phyloP scores from a whole-genome alignment of 2,113 vertebrate genomes.

The Pseudorhombus dupliciocellatus region DNA sequence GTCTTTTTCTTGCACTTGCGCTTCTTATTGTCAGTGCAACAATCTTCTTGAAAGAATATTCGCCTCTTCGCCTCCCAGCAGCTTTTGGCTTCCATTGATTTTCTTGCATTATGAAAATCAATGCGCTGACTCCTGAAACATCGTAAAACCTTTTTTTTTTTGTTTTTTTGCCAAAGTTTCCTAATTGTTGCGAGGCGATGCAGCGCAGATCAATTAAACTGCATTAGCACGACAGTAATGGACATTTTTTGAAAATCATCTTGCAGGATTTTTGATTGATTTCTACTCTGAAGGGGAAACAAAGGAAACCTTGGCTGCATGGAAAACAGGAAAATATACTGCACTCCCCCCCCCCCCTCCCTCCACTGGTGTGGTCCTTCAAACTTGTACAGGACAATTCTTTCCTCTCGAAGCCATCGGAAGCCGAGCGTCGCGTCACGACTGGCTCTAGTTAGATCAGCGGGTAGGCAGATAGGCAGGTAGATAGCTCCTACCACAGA shows the following conservation, averaged over 20 bases:
- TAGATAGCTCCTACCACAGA: slow-evolving; percentile 41
- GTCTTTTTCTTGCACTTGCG: neutral
- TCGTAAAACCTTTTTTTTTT: neutral
- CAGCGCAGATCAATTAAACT: slow-evolving; percentile 12
- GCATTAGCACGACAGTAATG: slow-evolving; percentile 8
- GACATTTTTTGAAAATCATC: neutral
- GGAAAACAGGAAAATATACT: neutral
- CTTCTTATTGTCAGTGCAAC: neutral
- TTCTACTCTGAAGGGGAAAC: neutral
- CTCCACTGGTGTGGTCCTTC: slow-evolving; percentile 51
- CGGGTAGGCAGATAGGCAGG: slow-evolving; percentile 19
- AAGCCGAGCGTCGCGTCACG: slow-evolving; percentile 25
- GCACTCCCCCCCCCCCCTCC: no score
- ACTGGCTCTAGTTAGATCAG: slow-evolving; percentile 43
- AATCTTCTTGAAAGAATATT: neutral
- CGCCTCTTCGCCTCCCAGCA: neutral
- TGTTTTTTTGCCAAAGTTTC: neutral
- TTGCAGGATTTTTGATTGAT: slow-evolving; percentile 8
- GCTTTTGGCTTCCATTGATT: neutral
- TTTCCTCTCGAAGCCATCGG: slow-evolving; percentile 68
- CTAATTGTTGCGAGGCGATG: neutral
- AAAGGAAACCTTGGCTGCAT: neutral
- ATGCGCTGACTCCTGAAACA: neutral
- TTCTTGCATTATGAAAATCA: neutral
- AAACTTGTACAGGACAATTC: slow-evolving; percentile 55